Base-by-base conservation (phyloP, 2,797 vertebrate species). In the Salarias fasciatus region DNA sequence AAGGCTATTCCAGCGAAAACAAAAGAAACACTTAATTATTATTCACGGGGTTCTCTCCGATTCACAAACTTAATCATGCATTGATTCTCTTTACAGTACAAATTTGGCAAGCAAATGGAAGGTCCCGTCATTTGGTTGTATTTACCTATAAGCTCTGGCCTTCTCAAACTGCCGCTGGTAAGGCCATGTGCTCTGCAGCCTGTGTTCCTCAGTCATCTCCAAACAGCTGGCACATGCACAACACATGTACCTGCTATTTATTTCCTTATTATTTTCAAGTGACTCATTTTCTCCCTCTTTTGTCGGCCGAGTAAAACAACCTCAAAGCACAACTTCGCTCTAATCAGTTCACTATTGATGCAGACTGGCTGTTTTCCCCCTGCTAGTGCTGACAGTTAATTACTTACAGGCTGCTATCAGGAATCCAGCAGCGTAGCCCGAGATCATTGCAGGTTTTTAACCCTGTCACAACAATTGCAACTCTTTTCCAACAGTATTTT, bases 51-150 rank as follows among this genome's bases (percentile, higher is more conserved):
- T 69, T 49, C 41, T 9, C 41, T 49, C 46, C 61, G 40, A 59
- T 63, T 62, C 1, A 14, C 53, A 64, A 47, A 35, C 43, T 10
- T 43, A 4, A 52, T 40, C 15, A 28, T 46, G 33, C 48, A 29
- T 48, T 52, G 11, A 42, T 45, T 53, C 37, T 4, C 41, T 45
- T 45, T 42, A 13, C 30, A 18, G 11, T 43, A 18, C 41, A 38
- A 75, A 35, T 75, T 79, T 84, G 77, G 43, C 36, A 69, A 77
- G 28, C 76, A 85, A 84, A 85, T 77, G 36, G 13, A 15, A 70
- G 60, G 51, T 71, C 13, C 69, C 44, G 36, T 63, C 48, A 77
- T 86, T 79, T 84, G 63, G 66, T 69, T 86, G 66, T 24, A 82
- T 84, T 85, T 82, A 73, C 73, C 59, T 79, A 69, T 42, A 13